Evolutionary conservation across 2,113 vertebrate genomes (phyloP), one percentile per base, ranked within the genome.

Genomic region (Todiramphus chloris): DNA sequence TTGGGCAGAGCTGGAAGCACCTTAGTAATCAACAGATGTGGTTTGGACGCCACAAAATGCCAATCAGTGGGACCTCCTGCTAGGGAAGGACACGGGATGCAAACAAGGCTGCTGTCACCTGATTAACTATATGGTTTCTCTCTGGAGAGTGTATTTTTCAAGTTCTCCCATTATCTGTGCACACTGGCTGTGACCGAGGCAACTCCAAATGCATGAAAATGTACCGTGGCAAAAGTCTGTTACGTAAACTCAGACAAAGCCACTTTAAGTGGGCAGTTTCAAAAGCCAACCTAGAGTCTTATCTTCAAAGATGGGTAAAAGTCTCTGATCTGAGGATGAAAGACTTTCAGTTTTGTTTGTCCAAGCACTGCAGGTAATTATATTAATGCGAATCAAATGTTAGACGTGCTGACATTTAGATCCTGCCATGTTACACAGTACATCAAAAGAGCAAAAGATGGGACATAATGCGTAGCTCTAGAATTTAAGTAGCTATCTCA

Each of bases 251-350:
- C 51, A 63, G 79, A 48, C 41, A 83, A 81, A 93, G 51, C 6
- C 46, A 70, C 33, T 55, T 87, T 51, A 78, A 94, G 37, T 30
- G 80, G 81, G 27, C 74, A 89, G 43, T 78, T 95, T 82, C 77
- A 87, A 90, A 92, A 62, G 80, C 69, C 87, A 91, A 50, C 41
- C 63, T 75, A 53, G 44, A 95, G 41, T 55, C 66, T 79, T 89
- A 53, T 73, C 80, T 94, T 95, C 92, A 93, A 95, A 92, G 90
- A 84, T 39, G 31, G 13, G 37, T 33, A 87, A 72, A 93, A 92
- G 73, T 48, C 93, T 94, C 94, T 94, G 83, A 92, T 91, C 72
- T 82, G 59, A 92, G 74, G 83, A 93, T 91, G 56, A 94, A 94
- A 93, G 90, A 91, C 43, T 55, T 89, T 72, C 3, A 5, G 60